These are phyloP conservation scores for Xenopus petersii DNA, from an alignment of 2,797 vertebrate species.

Conservation along the genomic window DNA sequence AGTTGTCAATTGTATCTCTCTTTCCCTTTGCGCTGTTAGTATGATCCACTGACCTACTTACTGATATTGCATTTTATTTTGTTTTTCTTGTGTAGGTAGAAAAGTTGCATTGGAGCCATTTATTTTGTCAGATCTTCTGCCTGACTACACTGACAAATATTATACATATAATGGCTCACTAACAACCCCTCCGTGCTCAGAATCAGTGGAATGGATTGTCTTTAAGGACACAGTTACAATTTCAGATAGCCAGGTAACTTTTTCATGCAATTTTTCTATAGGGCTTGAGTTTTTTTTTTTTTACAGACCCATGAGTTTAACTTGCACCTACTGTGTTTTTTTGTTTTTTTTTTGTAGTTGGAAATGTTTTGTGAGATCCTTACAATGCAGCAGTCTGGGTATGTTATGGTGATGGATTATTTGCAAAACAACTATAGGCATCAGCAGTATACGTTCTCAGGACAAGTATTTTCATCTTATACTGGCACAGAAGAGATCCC, in stretches of 20 bases:
- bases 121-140: slow-evolving; percentile 77
- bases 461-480: slow-evolving; percentile 92
- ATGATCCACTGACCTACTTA: too few species aligned
- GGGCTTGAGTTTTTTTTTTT: neutral
- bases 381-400: slow-evolving; percentile 94
- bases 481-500: slow-evolving; percentile 89
- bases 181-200: slow-evolving; percentile 88
- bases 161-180: slow-evolving; percentile 93
- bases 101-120: slow-evolving; percentile 76
- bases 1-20: too few species aligned
- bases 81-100: slow-evolving; percentile 72
- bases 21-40: too few species aligned
- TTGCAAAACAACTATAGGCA: slow-evolving; percentile 92
- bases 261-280: neutral
- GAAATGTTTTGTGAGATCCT: slow-evolving; percentile 92
- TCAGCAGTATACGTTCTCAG: slow-evolving; percentile 84
- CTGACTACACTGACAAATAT: slow-evolving; percentile 87
- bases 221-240: slow-evolving; percentile 85
- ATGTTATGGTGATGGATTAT: slow-evolving; percentile 96
- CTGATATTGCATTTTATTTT: neutral
- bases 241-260: slow-evolving; percentile 78
- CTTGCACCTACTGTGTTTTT: neutral
- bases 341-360: slow-evolving; percentile 67
- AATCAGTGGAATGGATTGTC: slow-evolving; percentile 91
- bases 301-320: too few species aligned